Percentiles rank a stretch among this genome's conserved stretches.
phyloP scores from a whole-genome alignment of 2,113 vertebrate species.

The Beaufortia kweichowensis region DNA sequence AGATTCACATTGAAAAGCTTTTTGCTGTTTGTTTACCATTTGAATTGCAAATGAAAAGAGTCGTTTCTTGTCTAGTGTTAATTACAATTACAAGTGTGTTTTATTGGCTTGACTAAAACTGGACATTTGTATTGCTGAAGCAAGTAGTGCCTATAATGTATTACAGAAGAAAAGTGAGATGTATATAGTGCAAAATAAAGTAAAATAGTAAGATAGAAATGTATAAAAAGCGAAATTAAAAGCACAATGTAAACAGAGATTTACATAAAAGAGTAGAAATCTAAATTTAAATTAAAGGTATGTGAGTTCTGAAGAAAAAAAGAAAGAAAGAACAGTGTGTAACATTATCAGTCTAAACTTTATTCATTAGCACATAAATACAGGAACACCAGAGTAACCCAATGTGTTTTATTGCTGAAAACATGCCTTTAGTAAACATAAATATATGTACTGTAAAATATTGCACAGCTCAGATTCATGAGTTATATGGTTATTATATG shows the following conservation, averaged over 20 bases:
- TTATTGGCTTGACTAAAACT: too few relatives aligned
- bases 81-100: too few relatives aligned
- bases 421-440: background rate
- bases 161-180: too few relatives aligned
- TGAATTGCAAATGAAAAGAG: too few relatives aligned
- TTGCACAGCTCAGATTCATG: background rate
- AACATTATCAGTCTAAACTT: background rate
- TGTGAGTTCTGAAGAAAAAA: background rate
- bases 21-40: too few relatives aligned
- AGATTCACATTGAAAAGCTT: too few relatives aligned
- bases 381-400: background rate
- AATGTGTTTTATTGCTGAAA: background rate
- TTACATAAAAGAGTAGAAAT: background rate
- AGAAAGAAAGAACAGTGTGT: background rate
- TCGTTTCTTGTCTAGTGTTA: too few relatives aligned
- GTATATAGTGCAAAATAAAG: too few relatives aligned
- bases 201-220: too few relatives aligned
- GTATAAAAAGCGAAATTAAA: too few relatives aligned
- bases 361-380: background rate
- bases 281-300: background rate
- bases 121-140: too few relatives aligned
- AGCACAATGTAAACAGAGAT: background rate
- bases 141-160: too few relatives aligned
- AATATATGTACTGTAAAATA: background rate
- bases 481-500: background rate